Conservation (phyloP, 2,888 invertebrate genomes). For the Caenorhabditis afra region DNA sequence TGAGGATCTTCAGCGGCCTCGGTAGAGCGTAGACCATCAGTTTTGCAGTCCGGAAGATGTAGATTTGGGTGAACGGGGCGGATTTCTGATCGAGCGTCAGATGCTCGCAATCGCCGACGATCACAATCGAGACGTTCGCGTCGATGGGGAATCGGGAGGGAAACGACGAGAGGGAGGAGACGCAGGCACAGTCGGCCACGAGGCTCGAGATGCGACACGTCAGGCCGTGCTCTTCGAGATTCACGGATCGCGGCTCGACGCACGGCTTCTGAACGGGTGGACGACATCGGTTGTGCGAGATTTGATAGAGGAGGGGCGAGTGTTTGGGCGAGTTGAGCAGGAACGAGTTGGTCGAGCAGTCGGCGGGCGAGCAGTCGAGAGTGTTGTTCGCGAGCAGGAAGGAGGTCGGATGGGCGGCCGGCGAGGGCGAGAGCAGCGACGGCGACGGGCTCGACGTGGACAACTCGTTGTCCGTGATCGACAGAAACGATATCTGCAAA, state of each 20-base stretch:
- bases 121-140: slow-evolving; percentile 32
- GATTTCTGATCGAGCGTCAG: slow-evolving; percentile 10
- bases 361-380: slow-evolving; percentile 44
- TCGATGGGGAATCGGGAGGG: slow-evolving; percentile 16
- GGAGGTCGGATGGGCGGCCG: slow-evolving; percentile 37
- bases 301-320: slow-evolving; percentile 46
- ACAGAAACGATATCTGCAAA: slow-evolving; percentile 45
- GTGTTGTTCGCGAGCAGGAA: slow-evolving; percentile 59
- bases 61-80: slow-evolving; percentile 36
- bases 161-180: slow-evolving; percentile 17
- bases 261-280: slow-evolving; percentile 35
- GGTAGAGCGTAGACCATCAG: slow-evolving; percentile 20
- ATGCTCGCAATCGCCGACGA: slow-evolving; percentile 36
- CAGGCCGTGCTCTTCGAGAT: slow-evolving; percentile 34
- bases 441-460: slow-evolving; percentile 29
- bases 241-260: slow-evolving; percentile 20
- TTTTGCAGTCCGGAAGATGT: slow-evolving; percentile 46
- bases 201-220: slow-evolving; percentile 39
- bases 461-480: slow-evolving; percentile 49
- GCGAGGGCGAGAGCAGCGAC: slow-evolving; percentile 21
- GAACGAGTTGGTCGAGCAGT: slow-evolving; percentile 56
- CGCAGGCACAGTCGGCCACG: slow-evolving; percentile 54
- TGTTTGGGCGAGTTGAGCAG: slow-evolving; percentile 56
- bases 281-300: slow-evolving; percentile 55
- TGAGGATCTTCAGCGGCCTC: slow-evolving; percentile 19